Percentiles rank a stretch among this genome's conserved stretches.
Evolutionary conservation across 2,888 invertebrate genomes (phyloP).

Genomic region (Eueremaeus valkanovi): DNA sequence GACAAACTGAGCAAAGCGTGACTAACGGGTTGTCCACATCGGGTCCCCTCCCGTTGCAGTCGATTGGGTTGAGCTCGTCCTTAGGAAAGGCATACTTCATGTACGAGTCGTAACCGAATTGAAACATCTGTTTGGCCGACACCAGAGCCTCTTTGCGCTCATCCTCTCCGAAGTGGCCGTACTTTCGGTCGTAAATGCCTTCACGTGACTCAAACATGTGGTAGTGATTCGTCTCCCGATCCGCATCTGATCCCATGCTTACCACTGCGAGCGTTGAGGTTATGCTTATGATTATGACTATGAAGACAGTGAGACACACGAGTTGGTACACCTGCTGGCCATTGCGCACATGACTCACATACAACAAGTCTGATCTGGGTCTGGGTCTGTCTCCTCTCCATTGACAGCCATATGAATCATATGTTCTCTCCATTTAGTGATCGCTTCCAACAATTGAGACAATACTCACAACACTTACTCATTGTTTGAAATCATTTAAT

Average conservation of each 20-base stretch:
- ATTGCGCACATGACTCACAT: too few species aligned
- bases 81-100: slow-evolving; percentile 62
- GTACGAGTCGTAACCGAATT: slow-evolving; percentile 61
- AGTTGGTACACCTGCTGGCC: too few species aligned
- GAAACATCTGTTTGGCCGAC: slow-evolving; percentile 58
- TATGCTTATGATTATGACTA: too few species aligned
- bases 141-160: slow-evolving; percentile 52
- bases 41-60: slow-evolving; percentile 61
- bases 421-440: too few species aligned
- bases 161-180: slow-evolving; percentile 53
- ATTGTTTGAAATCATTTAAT: too few species aligned
- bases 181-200: slow-evolving; percentile 49
- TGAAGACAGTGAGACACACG: too few species aligned
- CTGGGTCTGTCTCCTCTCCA: too few species aligned
- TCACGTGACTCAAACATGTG: slow-evolving; percentile 47
- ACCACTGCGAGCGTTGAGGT: background rate
- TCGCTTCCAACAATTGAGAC: too few species aligned
- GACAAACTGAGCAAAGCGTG: slow-evolving; percentile 10
- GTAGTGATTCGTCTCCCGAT: background rate
- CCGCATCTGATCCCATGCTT: background rate
- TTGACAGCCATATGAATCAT: too few species aligned
- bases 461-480: too few species aligned
- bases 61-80: slow-evolving; percentile 63
- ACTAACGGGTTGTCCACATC: slow-evolving; percentile 61
- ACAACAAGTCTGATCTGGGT: too few species aligned